These are phyloP conservation scores for Mesorhabditis belari DNA, from an alignment of 2,888 invertebrate genomes.

Conservation along the genomic window DNA sequence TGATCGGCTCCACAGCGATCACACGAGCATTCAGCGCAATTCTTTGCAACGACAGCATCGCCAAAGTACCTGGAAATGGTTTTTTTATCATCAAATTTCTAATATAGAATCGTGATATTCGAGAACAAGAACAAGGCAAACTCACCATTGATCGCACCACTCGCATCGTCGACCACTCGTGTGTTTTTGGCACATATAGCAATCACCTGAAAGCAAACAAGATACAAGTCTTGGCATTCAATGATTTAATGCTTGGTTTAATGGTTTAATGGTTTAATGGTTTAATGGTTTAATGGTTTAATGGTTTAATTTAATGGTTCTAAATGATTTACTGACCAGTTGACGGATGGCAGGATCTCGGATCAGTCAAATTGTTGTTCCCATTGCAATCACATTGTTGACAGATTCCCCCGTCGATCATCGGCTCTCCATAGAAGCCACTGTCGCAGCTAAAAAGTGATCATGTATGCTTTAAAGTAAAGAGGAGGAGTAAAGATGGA, in stretches of 20 bases:
- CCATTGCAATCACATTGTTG: slow-evolving; percentile 85
- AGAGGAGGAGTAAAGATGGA: too few relatives aligned
- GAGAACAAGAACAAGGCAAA: neutral
- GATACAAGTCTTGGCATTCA: neutral
- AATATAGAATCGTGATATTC: neutral
- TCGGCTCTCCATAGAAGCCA: slow-evolving; percentile 82
- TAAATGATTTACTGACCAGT: neutral
- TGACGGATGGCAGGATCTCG: slow-evolving; percentile 76
- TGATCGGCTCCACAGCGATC: slow-evolving; percentile 74
- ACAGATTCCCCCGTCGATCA: slow-evolving; percentile 64
- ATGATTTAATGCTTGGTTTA: slow-evolving; percentile 3
- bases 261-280: too few relatives aligned
- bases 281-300: too few relatives aligned
- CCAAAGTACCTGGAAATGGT: slow-evolving; percentile 68
- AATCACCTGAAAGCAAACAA: slow-evolving; percentile 69
- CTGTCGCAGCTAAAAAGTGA: slow-evolving; percentile 65
- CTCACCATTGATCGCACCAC: slow-evolving; percentile 69
- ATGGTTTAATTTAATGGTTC: too few relatives aligned
- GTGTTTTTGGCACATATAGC: slow-evolving; percentile 82
- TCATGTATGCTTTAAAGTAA: too few relatives aligned
- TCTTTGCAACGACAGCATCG: slow-evolving; percentile 82
- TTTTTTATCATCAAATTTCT: neutral
- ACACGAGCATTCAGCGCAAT: slow-evolving; percentile 85
- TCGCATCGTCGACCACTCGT: slow-evolving; percentile 84
- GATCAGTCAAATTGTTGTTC: slow-evolving; percentile 79